Base-by-base conservation (phyloP, 2,888 invertebrate species). In the Drosophila vallismaia region DNA sequence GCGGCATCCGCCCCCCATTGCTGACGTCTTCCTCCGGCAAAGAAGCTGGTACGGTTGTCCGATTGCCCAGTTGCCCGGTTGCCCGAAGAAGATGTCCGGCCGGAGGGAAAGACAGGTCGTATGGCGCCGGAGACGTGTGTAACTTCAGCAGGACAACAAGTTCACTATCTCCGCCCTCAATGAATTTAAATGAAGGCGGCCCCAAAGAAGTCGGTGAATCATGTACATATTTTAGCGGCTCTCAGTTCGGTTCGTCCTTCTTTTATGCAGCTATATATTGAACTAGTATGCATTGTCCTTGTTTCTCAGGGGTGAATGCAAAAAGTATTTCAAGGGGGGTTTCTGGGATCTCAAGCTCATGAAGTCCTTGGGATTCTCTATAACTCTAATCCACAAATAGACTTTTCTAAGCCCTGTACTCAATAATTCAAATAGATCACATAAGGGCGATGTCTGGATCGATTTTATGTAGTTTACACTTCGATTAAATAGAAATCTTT, bases 221-320 rank as follows among this genome's bases (percentile, higher is more conserved):
- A 88, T 82, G 87, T 77, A 60, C 88, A 82, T 84, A 80, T 83
- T 79, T 84, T 88, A 79, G 64, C 50, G 71, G 69, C 50, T 40
- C 44, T 36, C 57, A 54, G 52, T 53, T 55, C 19, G n/a, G 67
- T 52, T 44, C 28, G 51, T 52, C 54, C 54, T 53, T 68, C 54
- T 44, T 40, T 38, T 55, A 44, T 48, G 69, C 59, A 54, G 58
- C 46, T 50, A 42, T 56, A 49, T 26, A 49, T 29, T 49, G 44
- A 55, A 56, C 58, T 54, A 36, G 36, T 36, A 49, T 67, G 59
- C 46, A 57, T 10, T 52, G 56, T 60, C 19, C 54, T 59, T 54
- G 42, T 48, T 24, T 6, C 28, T 42, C 63, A 12, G 14, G 6
- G 60, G 45, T 33, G 31, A 58, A 58, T 33, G 44, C 31, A 48